Evolutionary conservation across 1,140 invertebrate species (phyloP), one percentile per base, ranked within the genome.

Genomic region (Calliphora vicina): DNA sequence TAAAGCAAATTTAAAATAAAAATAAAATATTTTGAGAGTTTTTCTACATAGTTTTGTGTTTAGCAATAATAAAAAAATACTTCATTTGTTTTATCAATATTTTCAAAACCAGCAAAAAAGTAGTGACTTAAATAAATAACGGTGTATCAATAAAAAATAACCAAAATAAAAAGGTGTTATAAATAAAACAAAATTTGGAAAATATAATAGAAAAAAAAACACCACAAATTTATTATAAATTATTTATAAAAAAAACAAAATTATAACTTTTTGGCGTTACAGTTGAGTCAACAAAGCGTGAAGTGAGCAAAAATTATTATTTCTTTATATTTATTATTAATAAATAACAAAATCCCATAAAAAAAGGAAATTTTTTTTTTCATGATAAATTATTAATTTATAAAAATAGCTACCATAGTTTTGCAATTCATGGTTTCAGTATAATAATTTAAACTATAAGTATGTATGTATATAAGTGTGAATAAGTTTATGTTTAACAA

Each of bases 241-340:
- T 35, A 74, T 74, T 29, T 29, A 73, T 73, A 27, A 73, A 73
- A 4, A 50, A 76, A 76, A 76, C 8, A 76, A 42, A 76, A 35
- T 42, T 20, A 73, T 71, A 71, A 71, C 12, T 74, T 74, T 35
- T 76, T 76, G 73, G 78, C 26, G 78, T 80, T 80, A 57, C 78
- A 80, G 43, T 80, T 80, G 42, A 80, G 13, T 80, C 78, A 80
- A 80, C 78, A 80, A 80, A 80, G 20, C 78, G 78, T 80, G 78
- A 80, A 57, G 78, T 80, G 43, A 80, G 50, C 73, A 76, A 42
- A 76, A 76, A 76, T n/a, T 35, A 76, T 15, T 80, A 15, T 50
- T 80, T 50, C 26, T 80, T 80, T 80, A 57, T 45, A 50, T 26
- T 50, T 80, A 15, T 76, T 76, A 76, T 23, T 67, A 67, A 23